Conservation (phyloP, 2,113 vertebrate species). For the Pholis gunnellus region DNA sequence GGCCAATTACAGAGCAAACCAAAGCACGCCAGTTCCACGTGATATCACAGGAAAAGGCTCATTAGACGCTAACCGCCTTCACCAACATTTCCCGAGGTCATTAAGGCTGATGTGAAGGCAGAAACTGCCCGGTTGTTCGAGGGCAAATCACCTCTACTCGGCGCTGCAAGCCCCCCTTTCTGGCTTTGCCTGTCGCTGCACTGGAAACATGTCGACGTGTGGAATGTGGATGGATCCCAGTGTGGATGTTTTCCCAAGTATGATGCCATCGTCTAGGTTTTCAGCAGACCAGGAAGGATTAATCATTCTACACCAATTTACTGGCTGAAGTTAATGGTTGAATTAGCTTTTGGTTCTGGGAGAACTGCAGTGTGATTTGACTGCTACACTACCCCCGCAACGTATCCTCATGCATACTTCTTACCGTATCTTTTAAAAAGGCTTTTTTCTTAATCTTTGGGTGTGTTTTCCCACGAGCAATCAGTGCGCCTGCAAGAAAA, state of each 20-base stretch:
- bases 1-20: slow-evolving; percentile 46
- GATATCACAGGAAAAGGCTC: slow-evolving; percentile 70
- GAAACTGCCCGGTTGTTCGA: not conserved
- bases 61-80: slow-evolving; percentile 56
- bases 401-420: not conserved
- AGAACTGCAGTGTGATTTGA: not conserved
- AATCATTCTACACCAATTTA: not conserved
- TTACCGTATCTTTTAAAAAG: too few relatives aligned
- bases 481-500: too few relatives aligned
- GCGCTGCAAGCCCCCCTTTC: not conserved
- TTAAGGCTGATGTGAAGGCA: slow-evolving; percentile 35
- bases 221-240: slow-evolving; percentile 22
- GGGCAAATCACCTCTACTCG: not conserved
- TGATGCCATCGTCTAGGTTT: slow-evolving; percentile 37
- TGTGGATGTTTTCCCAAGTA: slow-evolving; percentile 38
- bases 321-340: not conserved
- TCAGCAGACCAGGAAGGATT: slow-evolving; percentile 34
- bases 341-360: not conserved
- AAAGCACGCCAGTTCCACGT: slow-evolving; percentile 31
- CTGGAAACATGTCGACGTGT: slow-evolving; percentile 20
- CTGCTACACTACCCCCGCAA: not conserved
- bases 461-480: too few relatives aligned
- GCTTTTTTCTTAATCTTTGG: too few relatives aligned
- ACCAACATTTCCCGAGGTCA: slow-evolving; percentile 52
- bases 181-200: slow-evolving; percentile 3